Evolutionary conservation across 2,888 invertebrate species (phyloP).

Genomic region (Parasteatoda lunata): DNA sequence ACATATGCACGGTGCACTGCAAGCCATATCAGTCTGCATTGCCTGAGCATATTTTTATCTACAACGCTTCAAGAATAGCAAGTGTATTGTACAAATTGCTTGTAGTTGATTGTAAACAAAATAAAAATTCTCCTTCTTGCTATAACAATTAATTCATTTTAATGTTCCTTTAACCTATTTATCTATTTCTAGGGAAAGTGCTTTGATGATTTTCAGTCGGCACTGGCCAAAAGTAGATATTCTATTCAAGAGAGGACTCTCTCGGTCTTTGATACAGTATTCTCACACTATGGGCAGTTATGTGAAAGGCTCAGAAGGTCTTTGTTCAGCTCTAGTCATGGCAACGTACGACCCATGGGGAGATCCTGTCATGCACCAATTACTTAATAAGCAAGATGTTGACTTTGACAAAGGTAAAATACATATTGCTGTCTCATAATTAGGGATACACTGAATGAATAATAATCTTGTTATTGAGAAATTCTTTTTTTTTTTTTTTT

Average conservation of each 20-base stretch:
- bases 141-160: not conserved
- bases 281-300: conserved; percentile 46
- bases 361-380: conserved; percentile 38
- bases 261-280: conserved; percentile 51
- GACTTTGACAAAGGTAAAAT: conserved; percentile 41
- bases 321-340: conserved; percentile 63
- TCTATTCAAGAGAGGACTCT: conserved; percentile 49
- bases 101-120: no score
- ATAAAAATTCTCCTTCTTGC: not conserved
- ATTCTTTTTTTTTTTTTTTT: not conserved
- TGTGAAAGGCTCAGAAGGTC: conserved; percentile 44
- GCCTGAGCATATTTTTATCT: no score
- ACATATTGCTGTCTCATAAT: not conserved
- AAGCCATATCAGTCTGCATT: no score
- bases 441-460: no score
- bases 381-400: conserved; percentile 32
- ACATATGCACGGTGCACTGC: no score
- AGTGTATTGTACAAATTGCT: no score
- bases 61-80: no score
- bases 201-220: conserved; percentile 54
- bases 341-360: conserved; percentile 62
- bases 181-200: conserved; percentile 56
- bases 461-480: not conserved
- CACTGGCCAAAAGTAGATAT: conserved; percentile 49
- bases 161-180: not conserved